A percentile compares a stretch with the other conserved stretches of the same genome.
Evolutionary conservation across 2,888 invertebrate species (phyloP).

Genomic region (Meganola albula): DNA sequence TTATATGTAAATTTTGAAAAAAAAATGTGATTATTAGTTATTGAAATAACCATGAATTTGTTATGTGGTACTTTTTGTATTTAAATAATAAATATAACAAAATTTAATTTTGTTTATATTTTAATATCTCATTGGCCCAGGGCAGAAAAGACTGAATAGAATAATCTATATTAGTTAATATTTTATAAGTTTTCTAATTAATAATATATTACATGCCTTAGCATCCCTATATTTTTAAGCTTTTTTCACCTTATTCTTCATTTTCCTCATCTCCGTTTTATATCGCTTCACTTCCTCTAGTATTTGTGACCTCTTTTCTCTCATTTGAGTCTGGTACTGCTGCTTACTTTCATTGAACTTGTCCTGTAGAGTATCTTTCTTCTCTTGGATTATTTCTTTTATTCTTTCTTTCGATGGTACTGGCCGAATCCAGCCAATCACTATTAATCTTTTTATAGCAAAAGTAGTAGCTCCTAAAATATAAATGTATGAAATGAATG

Average conservation of each 20-base stretch:
- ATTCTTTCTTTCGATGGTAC: slow-evolving; percentile 82
- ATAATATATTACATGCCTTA: too few species aligned
- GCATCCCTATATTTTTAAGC: slow-evolving; percentile 41
- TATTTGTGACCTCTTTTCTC: slow-evolving; percentile 58
- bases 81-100: slow-evolving; percentile 58
- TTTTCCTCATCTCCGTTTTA: slow-evolving; percentile 65
- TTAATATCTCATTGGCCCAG: slow-evolving; percentile 1
- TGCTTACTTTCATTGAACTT: slow-evolving; percentile 77
- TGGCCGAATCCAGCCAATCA: slow-evolving; percentile 90
- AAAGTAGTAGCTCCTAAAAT: slow-evolving; percentile 88
- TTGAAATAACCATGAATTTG: slow-evolving; percentile 40
- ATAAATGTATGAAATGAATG: background rate
- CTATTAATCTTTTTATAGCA: slow-evolving; percentile 87
- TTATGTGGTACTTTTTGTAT: slow-evolving; percentile 54
- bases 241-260: slow-evolving; percentile 69
- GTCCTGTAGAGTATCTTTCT: slow-evolving; percentile 79
- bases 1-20: slow-evolving; percentile 70
- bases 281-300: slow-evolving; percentile 73
- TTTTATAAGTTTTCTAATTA: too few species aligned
- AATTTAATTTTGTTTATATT: slow-evolving; percentile 26
- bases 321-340: slow-evolving; percentile 50
- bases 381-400: slow-evolving; percentile 80
- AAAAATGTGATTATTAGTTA: slow-evolving; percentile 54
- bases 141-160: too few species aligned
- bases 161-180: too few species aligned